Percentiles rank a stretch among this genome's conserved stretches.
These are phyloP conservation scores for Creontiades dilutus DNA, from an alignment of 2,888 invertebrate genomes.

Conservation along the genomic window DNA sequence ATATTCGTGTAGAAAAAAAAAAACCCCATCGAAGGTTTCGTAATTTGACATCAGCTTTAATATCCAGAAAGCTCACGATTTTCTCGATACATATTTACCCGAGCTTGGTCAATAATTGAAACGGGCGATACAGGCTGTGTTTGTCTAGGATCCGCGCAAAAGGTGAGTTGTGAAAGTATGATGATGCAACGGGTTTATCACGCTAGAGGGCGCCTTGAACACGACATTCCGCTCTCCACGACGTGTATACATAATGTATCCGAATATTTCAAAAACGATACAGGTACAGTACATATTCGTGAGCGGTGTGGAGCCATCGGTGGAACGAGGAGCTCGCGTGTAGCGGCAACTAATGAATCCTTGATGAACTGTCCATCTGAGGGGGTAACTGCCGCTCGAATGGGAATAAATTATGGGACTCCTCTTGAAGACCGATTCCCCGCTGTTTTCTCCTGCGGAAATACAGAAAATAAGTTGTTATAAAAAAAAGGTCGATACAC, in stretches of 20 bases:
- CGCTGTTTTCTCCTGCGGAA: background rate
- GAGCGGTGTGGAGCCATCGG: background rate
- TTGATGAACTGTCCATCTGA: background rate
- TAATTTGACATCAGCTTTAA: slow-evolving; percentile 28
- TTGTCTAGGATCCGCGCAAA: background rate
- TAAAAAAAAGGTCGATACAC: background rate
- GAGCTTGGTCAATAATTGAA: background rate
- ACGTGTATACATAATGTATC: slow-evolving; percentile 35
- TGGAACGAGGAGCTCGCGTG: background rate
- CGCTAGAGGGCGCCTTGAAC: background rate
- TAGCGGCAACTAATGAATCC: background rate
- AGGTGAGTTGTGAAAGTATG: slow-evolving; percentile 28
- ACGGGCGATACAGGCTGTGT: background rate
- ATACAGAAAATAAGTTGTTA: background rate
- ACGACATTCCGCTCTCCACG: background rate
- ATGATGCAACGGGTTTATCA: background rate
- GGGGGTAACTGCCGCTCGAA: slow-evolving; percentile 15
- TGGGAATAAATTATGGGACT: slow-evolving; percentile 31
- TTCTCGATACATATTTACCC: slow-evolving; percentile 50
- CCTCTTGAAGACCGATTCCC: background rate
- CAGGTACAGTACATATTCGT: slow-evolving; percentile 16
- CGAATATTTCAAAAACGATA: slow-evolving; percentile 9
- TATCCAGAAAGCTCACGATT: slow-evolving; percentile 38
- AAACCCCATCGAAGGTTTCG: background rate
- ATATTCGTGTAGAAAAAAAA: slow-evolving; percentile 43